These are phyloP conservation scores for Zosterops borbonicus DNA, from an alignment of 2,113 vertebrate genomes.

Conservation along the genomic window DNA sequence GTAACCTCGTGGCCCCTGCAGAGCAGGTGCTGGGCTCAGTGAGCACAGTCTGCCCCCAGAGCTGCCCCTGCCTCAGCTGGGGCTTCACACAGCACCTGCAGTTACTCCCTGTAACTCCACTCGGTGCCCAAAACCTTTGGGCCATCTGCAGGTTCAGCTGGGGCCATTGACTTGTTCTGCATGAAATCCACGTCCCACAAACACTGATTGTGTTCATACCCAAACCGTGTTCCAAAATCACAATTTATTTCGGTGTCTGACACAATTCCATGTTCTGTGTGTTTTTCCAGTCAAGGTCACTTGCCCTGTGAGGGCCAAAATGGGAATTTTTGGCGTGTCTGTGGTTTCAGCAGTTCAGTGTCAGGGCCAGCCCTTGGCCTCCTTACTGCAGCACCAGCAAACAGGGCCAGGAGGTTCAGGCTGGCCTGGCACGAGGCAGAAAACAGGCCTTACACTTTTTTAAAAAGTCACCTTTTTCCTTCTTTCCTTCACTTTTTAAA, in stretches of 20 bases:
- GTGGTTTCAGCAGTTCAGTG: not conserved
- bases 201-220: not conserved
- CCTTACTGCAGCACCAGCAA: not conserved
- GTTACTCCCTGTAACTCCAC: not conserved
- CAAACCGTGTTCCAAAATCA: not conserved
- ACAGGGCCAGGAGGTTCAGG: not conserved
- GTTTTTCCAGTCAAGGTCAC: not conserved
- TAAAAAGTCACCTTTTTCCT: not conserved
- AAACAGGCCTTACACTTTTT: not conserved
- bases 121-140: not conserved
- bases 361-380: not conserved
- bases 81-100: not conserved
- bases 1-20: not conserved
- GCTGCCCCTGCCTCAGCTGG: not conserved
- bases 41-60: not conserved
- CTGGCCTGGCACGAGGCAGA: not conserved
- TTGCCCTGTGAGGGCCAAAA: not conserved
- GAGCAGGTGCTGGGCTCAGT: accelerated
- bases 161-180: not conserved
- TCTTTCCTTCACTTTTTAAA: not conserved
- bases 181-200: not conserved
- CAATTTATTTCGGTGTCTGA: not conserved
- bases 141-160: not conserved
- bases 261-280: not conserved
- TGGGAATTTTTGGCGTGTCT: not conserved